Percentiles rank a stretch among this genome's conserved stretches.
Evolutionary conservation across 2,113 vertebrate genomes (phyloP).

Genomic region (Cyanistes caeruleus): DNA sequence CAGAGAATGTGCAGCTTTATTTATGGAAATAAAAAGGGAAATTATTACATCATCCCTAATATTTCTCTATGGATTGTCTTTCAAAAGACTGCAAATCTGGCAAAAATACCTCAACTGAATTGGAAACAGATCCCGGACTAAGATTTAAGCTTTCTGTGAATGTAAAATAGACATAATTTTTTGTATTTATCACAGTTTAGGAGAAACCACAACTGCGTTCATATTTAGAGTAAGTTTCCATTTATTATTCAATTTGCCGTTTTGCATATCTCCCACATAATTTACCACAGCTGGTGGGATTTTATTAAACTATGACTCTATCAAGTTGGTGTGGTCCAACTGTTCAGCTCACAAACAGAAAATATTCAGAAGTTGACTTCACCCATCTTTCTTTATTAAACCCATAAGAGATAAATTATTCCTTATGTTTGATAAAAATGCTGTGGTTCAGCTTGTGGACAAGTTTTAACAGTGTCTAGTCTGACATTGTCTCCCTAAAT

Average conservation of each 20-base stretch:
- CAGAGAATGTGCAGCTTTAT: not conserved
- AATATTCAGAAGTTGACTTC: not conserved
- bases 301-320: not conserved
- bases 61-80: not conserved
- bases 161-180: not conserved
- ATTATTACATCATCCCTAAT: not conserved
- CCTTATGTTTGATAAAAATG: not conserved
- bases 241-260: not conserved
- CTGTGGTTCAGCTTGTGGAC: not conserved
- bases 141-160: not conserved
- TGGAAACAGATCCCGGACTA: not conserved
- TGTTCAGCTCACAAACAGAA: not conserved
- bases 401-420: not conserved
- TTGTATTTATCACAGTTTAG: not conserved
- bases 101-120: not conserved
- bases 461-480: not conserved
- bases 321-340: not conserved
- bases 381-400: not conserved
- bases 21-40: not conserved
- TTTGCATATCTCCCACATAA: not conserved
- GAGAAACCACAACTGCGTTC: not conserved
- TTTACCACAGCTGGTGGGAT: not conserved
- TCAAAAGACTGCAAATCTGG: not conserved
- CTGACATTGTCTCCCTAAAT: not conserved
- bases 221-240: not conserved